These are phyloP conservation scores for Gavia stellata DNA, from an alignment of 2,113 vertebrate species.

Conservation along the genomic window DNA sequence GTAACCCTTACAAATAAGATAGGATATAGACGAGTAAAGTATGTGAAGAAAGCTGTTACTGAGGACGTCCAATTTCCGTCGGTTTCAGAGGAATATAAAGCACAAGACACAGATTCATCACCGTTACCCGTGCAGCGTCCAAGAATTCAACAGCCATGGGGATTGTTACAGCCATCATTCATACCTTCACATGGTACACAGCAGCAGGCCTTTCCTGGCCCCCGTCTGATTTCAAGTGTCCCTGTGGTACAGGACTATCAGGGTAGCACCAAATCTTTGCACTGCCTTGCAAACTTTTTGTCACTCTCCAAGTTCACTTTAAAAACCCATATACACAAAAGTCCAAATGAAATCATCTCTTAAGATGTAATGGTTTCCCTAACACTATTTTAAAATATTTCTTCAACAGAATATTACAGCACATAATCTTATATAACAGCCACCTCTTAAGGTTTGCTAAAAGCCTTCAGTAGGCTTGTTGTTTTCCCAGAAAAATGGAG, in stretches of 20 bases:
- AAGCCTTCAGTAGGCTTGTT: not conserved
- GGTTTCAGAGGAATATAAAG: not conserved
- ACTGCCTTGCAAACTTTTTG: not conserved
- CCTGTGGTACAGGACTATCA: not conserved
- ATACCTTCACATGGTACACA: fast-evolving
- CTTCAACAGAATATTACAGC: not conserved
- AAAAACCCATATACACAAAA: not conserved
- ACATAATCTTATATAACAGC: not conserved
- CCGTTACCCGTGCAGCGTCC: fast-evolving
- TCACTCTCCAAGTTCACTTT: not conserved
- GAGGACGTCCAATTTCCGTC: not conserved
- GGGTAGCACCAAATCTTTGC: not conserved
- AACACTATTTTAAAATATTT: not conserved
- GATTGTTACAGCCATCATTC: not conserved
- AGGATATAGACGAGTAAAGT: not conserved
- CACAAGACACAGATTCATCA: not conserved
- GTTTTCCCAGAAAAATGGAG: not conserved
- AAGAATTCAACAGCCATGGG: not conserved
- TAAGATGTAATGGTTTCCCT: not conserved
- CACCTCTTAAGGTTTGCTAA: not conserved
- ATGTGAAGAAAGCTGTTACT: not conserved
- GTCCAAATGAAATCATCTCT: not conserved
- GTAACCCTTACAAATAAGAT: not conserved
- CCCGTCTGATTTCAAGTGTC: not conserved
- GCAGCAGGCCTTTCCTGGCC: not conserved